These are phyloP conservation scores for Drosophila subsilvestris DNA, from an alignment of 2,888 invertebrate genomes.

Conservation along the genomic window DNA sequence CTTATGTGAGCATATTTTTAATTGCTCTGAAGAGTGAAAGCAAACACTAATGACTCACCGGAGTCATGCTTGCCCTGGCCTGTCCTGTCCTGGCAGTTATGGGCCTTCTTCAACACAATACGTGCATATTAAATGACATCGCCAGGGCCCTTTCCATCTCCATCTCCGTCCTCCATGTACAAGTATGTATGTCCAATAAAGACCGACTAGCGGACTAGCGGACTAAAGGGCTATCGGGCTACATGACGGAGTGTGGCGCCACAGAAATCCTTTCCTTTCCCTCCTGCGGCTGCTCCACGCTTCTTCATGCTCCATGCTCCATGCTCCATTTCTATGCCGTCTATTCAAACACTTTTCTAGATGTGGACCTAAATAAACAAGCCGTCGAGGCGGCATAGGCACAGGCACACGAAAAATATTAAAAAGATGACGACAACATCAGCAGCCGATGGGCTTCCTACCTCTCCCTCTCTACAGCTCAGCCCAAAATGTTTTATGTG, in stretches of 20 bases:
- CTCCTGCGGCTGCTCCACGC: background rate
- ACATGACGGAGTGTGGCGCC: slow-evolving; percentile 12
- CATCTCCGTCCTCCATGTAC: slow-evolving; percentile 26
- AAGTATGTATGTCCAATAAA: slow-evolving; percentile 56
- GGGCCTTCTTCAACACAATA: slow-evolving; percentile 36
- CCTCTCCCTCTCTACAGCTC: slow-evolving; percentile 13
- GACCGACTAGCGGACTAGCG: slow-evolving; percentile 16
- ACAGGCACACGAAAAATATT: slow-evolving; percentile 62
- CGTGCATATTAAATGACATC: slow-evolving; percentile 70
- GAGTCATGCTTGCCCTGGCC: background rate
- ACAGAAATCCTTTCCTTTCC: slow-evolving; percentile 29
- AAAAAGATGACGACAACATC: slow-evolving; percentile 60
- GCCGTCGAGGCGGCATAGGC: slow-evolving; percentile 9
- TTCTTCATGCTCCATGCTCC: background rate
- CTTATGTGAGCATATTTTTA: slow-evolving; percentile 61
- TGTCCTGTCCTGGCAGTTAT: slow-evolving; percentile 16
- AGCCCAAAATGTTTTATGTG: slow-evolving; percentile 55
- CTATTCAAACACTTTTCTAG: slow-evolving; percentile 48
- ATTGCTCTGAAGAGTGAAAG: slow-evolving; percentile 56
- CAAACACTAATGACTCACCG: slow-evolving; percentile 57
- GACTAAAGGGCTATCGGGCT: slow-evolving; percentile 1
- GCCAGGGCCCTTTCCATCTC: background rate
- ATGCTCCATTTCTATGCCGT: slow-evolving; percentile 25
- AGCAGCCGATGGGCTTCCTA: slow-evolving; percentile 31
- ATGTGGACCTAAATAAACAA: slow-evolving; percentile 66